A percentile compares a stretch with the other conserved stretches of the same genome.
phyloP scores from a whole-genome alignment of 64 coral and sea anemone species.

The Cladopsammia gracilis region DNA sequence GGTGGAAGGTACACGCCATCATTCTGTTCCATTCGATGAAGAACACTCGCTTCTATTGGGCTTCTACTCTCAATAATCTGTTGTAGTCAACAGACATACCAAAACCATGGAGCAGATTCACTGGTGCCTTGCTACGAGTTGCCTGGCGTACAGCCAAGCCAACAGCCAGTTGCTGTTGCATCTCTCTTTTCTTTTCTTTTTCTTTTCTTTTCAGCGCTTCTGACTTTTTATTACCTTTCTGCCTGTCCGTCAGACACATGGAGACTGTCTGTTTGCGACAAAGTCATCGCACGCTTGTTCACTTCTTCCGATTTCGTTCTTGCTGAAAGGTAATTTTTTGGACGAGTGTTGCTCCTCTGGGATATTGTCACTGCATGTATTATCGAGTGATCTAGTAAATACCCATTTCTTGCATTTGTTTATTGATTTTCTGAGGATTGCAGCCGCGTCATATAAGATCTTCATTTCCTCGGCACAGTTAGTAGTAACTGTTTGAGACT shows the following conservation, averaged over 20 bases:
- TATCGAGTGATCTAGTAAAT: conserved; percentile 41
- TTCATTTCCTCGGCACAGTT: too few relatives aligned
- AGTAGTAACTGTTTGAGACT: too few relatives aligned
- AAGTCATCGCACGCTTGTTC: conserved; percentile 23
- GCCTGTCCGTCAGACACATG: not conserved
- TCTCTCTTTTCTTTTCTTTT: conserved; percentile 19
- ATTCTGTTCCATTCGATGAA: too few relatives aligned
- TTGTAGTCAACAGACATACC: too few relatives aligned
- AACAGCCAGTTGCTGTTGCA: conserved; percentile 43
- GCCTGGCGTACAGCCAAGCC: conserved; percentile 38
- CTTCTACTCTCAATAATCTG: too few relatives aligned
- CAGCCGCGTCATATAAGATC: conserved; percentile 35
- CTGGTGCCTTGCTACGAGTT: conserved; percentile 20
- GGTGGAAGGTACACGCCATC: conserved; percentile 3
- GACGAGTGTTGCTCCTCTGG: conserved; percentile 31
- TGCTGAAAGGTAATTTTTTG: not conserved
- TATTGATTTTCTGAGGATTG: conserved; percentile 36
- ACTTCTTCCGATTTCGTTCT: conserved; percentile 23
- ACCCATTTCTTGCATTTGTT: conserved; percentile 37
- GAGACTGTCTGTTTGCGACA: conserved; percentile 31
- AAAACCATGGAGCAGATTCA: too few relatives aligned
- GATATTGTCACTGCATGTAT: conserved; percentile 15
- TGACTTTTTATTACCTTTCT: conserved; percentile 38
- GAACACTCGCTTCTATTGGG: too few relatives aligned
- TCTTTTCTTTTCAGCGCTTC: conserved; percentile 12